Conservation (phyloP, 2,113 vertebrate genomes). For the Micromys minutus region DNA sequence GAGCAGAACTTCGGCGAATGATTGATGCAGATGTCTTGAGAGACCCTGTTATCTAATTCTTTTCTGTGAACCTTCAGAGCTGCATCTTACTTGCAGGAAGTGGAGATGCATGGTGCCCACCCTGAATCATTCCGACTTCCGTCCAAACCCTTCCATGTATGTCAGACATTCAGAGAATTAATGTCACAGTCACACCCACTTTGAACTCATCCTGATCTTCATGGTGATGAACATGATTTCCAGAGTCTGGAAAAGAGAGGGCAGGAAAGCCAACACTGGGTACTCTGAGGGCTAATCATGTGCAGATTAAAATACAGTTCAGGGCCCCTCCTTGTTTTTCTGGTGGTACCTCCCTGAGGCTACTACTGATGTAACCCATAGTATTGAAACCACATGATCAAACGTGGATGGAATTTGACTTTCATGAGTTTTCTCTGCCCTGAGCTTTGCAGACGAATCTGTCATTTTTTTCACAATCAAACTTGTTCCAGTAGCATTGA, state of each 20-base stretch:
- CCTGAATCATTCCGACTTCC: background rate
- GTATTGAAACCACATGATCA: background rate
- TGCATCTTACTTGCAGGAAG: background rate
- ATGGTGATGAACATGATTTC: background rate
- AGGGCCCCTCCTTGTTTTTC: background rate
- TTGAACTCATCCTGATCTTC: background rate
- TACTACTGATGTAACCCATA: background rate
- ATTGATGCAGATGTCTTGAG: background rate
- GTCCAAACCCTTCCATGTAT: background rate
- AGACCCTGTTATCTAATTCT: background rate
- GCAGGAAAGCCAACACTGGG: background rate
- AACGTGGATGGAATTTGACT: background rate
- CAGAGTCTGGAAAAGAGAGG: background rate
- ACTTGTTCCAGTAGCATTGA: background rate
- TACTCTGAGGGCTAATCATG: background rate
- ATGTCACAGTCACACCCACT: rapidly evolving
- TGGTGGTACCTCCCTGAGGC: background rate
- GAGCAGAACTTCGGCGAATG: background rate
- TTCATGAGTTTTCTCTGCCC: background rate
- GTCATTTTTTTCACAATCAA: background rate
- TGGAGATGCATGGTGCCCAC: rapidly evolving
- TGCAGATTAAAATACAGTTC: background rate
- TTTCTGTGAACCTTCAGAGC: rapidly evolving
- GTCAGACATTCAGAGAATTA: background rate
- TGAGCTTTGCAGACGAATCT: background rate